phyloP scores from a whole-genome alignment of 2,888 invertebrate genomes.

The Coleophora deauratella region DNA sequence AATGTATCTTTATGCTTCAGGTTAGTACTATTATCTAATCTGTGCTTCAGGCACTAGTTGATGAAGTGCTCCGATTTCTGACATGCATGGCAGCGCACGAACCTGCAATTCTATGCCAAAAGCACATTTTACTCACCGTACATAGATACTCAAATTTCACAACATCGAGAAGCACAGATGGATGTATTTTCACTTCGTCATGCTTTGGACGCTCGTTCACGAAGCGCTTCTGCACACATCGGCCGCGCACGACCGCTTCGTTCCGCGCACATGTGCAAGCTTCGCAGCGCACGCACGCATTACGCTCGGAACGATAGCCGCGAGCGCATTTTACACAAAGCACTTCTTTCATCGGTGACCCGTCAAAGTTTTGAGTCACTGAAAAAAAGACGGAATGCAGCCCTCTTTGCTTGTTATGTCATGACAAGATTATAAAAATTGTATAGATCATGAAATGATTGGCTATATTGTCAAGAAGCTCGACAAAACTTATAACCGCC shows the following conservation, averaged over 20 bases:
- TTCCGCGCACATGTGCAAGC: constrained; percentile 38
- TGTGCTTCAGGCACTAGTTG: too few relatives aligned
- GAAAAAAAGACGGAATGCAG: constrained; percentile 6
- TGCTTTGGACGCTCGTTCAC: constrained; percentile 45
- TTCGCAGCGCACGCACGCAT: constrained; percentile 46
- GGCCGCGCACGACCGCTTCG: constrained; percentile 40
- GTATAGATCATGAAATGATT: too few relatives aligned
- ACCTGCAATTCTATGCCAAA: too few relatives aligned
- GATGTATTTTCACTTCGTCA: constrained; percentile 39
- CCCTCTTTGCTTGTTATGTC: too few relatives aligned
- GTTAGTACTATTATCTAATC: too few relatives aligned
- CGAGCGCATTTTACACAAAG: constrained; percentile 57
- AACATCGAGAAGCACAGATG: constrained; percentile 37
- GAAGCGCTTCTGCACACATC: constrained; percentile 45
- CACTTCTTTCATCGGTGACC: constrained; percentile 53
- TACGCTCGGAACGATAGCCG: constrained; percentile 36
- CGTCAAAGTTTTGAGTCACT: constrained; percentile 61
- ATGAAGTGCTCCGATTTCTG: too few relatives aligned
- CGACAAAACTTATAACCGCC: too few relatives aligned
- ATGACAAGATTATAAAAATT: too few relatives aligned
- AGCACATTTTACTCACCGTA: constrained; percentile 49
- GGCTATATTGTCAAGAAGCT: too few relatives aligned
- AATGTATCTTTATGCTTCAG: too few relatives aligned
- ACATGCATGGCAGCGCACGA: too few relatives aligned
- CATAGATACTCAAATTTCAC: constrained; percentile 57